These are phyloP conservation scores for Papilio glaucus DNA, from an alignment of 1,140 invertebrate species.

Conservation along the genomic window DNA sequence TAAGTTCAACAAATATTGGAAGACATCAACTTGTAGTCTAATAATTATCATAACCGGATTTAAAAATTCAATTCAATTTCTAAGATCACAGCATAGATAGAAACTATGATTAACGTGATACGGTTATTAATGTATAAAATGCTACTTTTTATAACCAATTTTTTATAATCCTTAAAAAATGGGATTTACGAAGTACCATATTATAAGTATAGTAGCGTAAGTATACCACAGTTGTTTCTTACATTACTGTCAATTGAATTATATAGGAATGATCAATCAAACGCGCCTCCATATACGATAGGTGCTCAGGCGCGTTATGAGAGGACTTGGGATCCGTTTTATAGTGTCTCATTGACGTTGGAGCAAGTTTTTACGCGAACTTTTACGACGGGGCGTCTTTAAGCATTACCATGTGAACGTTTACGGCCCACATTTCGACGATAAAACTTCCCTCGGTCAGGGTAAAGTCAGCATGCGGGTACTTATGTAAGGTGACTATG, in stretches of 20 bases:
- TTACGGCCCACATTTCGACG: constrained; percentile 46
- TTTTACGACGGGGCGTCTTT: constrained; percentile 44
- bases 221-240: not conserved
- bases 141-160: too few relatives aligned
- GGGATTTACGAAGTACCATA: not conserved
- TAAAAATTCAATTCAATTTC: too few relatives aligned
- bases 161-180: too few relatives aligned
- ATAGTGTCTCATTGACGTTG: constrained; percentile 37
- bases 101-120: too few relatives aligned
- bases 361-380: constrained; percentile 50
- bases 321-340: constrained; percentile 9
- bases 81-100: too few relatives aligned
- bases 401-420: constrained; percentile 53
- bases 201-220: not conserved
- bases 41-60: too few relatives aligned
- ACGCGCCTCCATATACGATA: constrained; percentile 8
- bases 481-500: constrained; percentile 23
- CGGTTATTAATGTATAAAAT: too few relatives aligned
- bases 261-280: constrained; percentile 17
- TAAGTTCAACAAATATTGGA: too few relatives aligned
- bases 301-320: constrained; percentile 13
- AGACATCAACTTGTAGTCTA: too few relatives aligned
- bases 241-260: constrained; percentile 7
- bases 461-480: constrained; percentile 38
- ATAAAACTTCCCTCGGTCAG: constrained; percentile 45